These are phyloP conservation scores for Nebria brevicollis DNA, from an alignment of 2,888 invertebrate species.

Conservation along the genomic window DNA sequence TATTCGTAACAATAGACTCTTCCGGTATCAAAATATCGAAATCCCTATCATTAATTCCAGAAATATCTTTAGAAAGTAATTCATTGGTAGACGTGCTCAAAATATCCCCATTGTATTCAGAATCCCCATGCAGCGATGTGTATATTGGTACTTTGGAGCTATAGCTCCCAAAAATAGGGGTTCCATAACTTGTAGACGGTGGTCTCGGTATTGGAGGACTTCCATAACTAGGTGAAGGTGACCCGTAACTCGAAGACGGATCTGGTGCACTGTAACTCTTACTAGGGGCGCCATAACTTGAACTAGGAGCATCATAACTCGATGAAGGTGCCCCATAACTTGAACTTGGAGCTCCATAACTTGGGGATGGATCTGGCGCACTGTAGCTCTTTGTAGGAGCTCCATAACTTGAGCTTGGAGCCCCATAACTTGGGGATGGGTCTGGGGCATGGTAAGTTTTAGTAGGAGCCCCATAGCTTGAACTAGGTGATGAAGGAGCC, in stretches of 20 bases:
- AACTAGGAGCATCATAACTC: slow-evolving; percentile 4
- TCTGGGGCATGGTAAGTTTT: slow-evolving; percentile 12
- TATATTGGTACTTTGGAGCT: slow-evolving; percentile 26
- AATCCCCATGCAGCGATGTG: slow-evolving; percentile 15
- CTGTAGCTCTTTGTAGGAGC: slow-evolving; percentile 16
- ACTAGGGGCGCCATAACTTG: slow-evolving; percentile 25
- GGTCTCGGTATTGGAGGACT: neutral
- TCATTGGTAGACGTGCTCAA: slow-evolving; percentile 26
- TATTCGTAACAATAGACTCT: neutral
- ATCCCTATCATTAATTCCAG: neutral
- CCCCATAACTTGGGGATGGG: slow-evolving; percentile 22
- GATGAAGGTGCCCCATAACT: slow-evolving; percentile 20
- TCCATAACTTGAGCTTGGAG: slow-evolving; percentile 22
- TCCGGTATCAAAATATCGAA: slow-evolving; percentile 3
- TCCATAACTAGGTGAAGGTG: slow-evolving; percentile 5
- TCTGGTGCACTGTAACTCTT: slow-evolving; percentile 4
- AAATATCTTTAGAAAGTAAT: slow-evolving; percentile 3
- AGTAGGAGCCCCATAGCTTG: slow-evolving; percentile 29
- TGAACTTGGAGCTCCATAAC: slow-evolving; percentile 31
- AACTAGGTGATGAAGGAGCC: slow-evolving; percentile 9
- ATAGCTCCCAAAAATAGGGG: slow-evolving; percentile 32
- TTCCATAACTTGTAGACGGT: slow-evolving; percentile 36
- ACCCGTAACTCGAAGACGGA: slow-evolving; percentile 28
- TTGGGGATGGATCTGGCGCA: slow-evolving; percentile 12
- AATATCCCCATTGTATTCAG: slow-evolving; percentile 15